Evolutionary conservation across 2,113 vertebrate genomes (phyloP).

Genomic region (Bolborhynchus lineola): DNA sequence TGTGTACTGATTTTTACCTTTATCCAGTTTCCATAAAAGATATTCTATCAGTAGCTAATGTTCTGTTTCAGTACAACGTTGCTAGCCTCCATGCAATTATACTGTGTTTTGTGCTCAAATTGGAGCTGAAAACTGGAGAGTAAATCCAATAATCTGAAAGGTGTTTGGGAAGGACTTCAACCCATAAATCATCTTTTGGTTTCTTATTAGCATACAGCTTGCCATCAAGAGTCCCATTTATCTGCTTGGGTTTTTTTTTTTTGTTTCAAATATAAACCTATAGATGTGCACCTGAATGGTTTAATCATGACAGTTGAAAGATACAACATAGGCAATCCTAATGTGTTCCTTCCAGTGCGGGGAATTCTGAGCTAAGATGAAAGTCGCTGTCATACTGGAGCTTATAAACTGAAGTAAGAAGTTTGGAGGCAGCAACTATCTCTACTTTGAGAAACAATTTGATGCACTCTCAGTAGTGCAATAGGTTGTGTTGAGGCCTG

Average conservation of each 20-base stretch:
- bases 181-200: not conserved
- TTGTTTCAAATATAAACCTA: not conserved
- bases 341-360: not conserved
- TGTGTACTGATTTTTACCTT: constrained; percentile 2
- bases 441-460: not conserved
- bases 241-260: not conserved
- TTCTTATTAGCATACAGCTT: not conserved
- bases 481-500: not conserved
- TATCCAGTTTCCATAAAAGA: constrained; percentile 2
- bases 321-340: not conserved
- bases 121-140: not conserved
- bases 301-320: not conserved
- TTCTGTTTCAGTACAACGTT: constrained; percentile 10
- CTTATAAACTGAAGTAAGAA: constrained; percentile 9
- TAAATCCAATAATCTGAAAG: not conserved
- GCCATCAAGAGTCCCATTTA: not conserved
- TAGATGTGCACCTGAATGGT: not conserved
- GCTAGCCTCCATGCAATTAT: not conserved
- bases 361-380: constrained; percentile 18
- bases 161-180: not conserved
- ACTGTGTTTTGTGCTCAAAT: constrained; percentile 15
- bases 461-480: not conserved
- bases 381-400: not conserved
- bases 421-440: not conserved
- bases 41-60: constrained; percentile 4